Evolutionary conservation across 2,888 invertebrate genomes (phyloP), one percentile per base, ranked within the genome.

Genomic region (Oscheius myriophilus): DNA sequence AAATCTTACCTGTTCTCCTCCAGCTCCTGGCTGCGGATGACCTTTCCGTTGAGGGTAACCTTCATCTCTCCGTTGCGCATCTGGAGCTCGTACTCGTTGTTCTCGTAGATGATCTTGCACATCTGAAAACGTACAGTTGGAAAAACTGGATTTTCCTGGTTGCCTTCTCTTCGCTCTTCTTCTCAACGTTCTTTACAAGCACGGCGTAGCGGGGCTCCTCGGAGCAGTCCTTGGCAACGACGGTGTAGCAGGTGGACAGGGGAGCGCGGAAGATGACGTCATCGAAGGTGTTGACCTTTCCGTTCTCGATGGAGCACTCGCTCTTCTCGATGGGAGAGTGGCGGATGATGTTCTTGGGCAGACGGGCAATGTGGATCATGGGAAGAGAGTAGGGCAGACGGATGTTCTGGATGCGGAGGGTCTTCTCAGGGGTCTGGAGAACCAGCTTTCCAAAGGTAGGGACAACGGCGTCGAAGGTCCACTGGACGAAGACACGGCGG

Each of bases 201-300:
- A 88, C 86, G 71, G 87, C 87, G 76, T 87, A 85, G 62, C 82
- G 80, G 67, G 84, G 80, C 67, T 75, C 51, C 26, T 82, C 76
- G 18, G 87, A 84, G 78, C 87, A 88, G 76, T 88, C 88, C 81
- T 88, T 88, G 75, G 87, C 86, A 69, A 88, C 70, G 26, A 88
- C 82, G 58, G 87, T 84, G 77, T 84, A 87, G 81, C 88, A 88
- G 51, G 67, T 76, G 64, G 82, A 78, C 58, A 85, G 64, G 43
- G 84, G 81, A 43, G 80, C 82, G 25, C 77, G 72, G 77, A 77
- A 83, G 63, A 63, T 54, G 49, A 82, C 76, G 39, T 78, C 75
- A 69, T 87, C 87, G 78, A 87, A 87, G 58, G 86, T 86, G 64
- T 69, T 59, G 67, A 87, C 69, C 52, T 72, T 67, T 53, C 76